Base-by-base conservation (phyloP, 2,888 invertebrate genomes). In the Mellilla xanthometata region DNA sequence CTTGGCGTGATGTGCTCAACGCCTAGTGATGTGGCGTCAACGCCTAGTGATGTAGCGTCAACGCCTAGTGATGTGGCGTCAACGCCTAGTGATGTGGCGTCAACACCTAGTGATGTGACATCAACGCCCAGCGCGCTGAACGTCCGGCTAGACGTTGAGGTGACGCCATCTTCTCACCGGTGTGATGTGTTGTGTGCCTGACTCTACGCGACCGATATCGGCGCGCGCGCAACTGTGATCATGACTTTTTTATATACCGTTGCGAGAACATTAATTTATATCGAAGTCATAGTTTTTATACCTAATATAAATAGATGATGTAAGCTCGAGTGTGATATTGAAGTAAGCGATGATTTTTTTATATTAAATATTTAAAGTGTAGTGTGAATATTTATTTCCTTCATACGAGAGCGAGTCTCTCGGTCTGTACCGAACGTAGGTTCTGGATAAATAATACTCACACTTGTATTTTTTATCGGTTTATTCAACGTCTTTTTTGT, bases 271-370 rank as follows among this genome's bases (percentile, higher is more conserved):
- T 81, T 88, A 77, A 87, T 87, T 88, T 88, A 89, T 86, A 81
- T 73, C 66, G 76, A 87, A 89, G 88, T 89, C 88, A 89, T 88
- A 89, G 88, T 89, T 89, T 89, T 89, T 89, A 89, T 89, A 88
- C 86, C 48, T 84, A 88, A 76, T 80, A 86, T 88, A 88, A 88
- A 87, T 88, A 89, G 88, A 88, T 88, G 88, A 88, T 86, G 82
- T 89, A 88, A 88, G 86, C 75, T 76, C 79, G 87, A 85, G 88
- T 89, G 89, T 89, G 89, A 89, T 89, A 89, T 88, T 87, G 88
- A 87, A 62, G 76, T 87, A 86, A 87, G 87, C 66, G 70, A 88
- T 61, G 62, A 77, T 76, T 85, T 84, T 85, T 84, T 88, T 85
- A 71, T 85, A 88, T 79, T 87, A 87, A 87, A 87, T 82, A 81